These are phyloP conservation scores for Sebastes itinus DNA, from an alignment of 2,797 vertebrate genomes.

Conservation along the genomic window DNA sequence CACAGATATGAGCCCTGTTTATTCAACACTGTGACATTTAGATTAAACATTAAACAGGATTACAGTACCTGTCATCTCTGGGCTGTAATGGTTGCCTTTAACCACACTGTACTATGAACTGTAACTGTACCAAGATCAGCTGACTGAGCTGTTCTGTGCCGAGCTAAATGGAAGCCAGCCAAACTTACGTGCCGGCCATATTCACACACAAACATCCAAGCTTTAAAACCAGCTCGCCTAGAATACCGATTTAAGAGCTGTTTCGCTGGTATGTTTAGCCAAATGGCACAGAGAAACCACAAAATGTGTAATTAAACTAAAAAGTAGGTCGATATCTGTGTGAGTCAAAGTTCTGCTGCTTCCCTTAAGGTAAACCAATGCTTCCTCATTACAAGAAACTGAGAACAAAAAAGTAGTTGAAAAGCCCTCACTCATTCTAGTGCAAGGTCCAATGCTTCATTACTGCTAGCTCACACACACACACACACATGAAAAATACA, in stretches of 20 bases:
- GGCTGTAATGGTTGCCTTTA: constrained; percentile 7
- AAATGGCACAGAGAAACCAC: constrained; percentile 6
- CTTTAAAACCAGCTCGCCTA: constrained; percentile 10
- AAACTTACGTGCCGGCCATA: constrained; percentile 22
- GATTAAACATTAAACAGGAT: constrained; percentile 42
- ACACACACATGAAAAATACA: neutral
- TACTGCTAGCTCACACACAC: constrained; percentile 22
- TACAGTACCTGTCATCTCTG: neutral
- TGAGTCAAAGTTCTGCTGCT: constrained; percentile 26
- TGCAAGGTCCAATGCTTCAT: constrained; percentile 58
- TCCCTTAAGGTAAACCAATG: constrained; percentile 15
- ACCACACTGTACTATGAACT: constrained; percentile 22
- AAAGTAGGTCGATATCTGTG: constrained; percentile 9
- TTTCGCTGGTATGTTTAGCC: neutral
- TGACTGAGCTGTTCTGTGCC: constrained; percentile 14
- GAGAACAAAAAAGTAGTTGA: neutral
- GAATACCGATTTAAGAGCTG: constrained; percentile 13
- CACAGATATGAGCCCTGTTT: neutral
- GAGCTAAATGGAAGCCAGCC: constrained; percentile 18
- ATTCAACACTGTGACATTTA: constrained; percentile 21
- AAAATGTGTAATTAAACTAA: constrained; percentile 29
- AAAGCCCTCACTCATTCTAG: constrained; percentile 35
- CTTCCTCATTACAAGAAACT: constrained; percentile 51
- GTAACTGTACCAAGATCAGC: constrained; percentile 15
- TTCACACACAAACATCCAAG: constrained; percentile 13